Percentiles rank a stretch among this genome's conserved stretches.
Conservation (phyloP, 92 coral and sea anemone species). For the Actinernus sp. region DNA sequence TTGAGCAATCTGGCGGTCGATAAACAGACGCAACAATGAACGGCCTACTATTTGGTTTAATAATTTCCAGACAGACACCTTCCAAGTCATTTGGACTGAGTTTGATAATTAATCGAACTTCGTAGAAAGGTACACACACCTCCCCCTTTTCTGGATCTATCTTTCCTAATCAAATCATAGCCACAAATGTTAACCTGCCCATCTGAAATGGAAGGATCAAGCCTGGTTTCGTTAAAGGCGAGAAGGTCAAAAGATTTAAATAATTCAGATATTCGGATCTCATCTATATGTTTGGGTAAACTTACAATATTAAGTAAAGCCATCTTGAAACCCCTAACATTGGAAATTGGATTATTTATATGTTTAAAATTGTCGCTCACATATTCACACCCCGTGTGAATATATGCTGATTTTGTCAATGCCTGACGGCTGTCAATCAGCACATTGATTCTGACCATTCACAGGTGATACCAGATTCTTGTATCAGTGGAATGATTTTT, state of each 20-base stretch:
- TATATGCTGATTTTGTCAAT: too few species aligned
- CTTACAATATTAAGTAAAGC: constrained; percentile 26
- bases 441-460: too few species aligned
- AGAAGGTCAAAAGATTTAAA: constrained; percentile 29
- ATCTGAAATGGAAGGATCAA: constrained; percentile 40
- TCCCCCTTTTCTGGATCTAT: constrained; percentile 51
- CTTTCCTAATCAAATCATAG: constrained; percentile 43
- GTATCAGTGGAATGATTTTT: too few species aligned
- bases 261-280: constrained; percentile 7
- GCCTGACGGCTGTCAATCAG: too few species aligned
- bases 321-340: constrained; percentile 54
- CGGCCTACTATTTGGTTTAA: constrained; percentile 10
- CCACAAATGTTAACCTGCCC: constrained; percentile 42
- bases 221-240: constrained; percentile 51
- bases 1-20: constrained; percentile 5
- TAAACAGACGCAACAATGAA: constrained; percentile 19
- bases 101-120: constrained; percentile 35
- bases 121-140: constrained; percentile 48
- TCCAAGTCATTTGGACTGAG: constrained; percentile 30
- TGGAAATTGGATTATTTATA: background rate
- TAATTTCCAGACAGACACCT: constrained; percentile 22
- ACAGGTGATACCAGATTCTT: too few species aligned
- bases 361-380: constrained; percentile 20
- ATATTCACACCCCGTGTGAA: too few species aligned
- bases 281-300: constrained; percentile 36